Evolutionary conservation across 1,140 invertebrate species (phyloP).

Genomic region (Drosophila eugracilis): DNA sequence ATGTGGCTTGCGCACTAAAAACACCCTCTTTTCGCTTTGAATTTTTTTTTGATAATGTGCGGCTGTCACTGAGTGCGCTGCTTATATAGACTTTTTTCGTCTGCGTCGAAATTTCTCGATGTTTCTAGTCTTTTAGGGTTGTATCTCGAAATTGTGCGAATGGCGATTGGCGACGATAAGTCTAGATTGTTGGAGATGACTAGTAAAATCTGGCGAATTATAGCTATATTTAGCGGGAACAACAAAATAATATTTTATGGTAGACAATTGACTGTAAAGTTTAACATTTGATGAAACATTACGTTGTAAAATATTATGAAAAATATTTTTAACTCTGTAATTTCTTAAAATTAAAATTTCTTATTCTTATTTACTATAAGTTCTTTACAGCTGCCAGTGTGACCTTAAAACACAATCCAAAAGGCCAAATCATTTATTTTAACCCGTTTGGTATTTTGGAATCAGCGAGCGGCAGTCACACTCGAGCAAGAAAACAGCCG

Average conservation of each 20-base stretch:
- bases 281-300: too few species aligned
- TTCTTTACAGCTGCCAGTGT: neutral
- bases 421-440: rapidly evolving
- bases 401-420: neutral
- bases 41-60: constrained; percentile 52
- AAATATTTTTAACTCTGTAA: too few species aligned
- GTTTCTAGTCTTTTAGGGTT: constrained; percentile 60
- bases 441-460: neutral
- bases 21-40: constrained; percentile 20
- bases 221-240: neutral
- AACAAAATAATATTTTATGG: neutral
- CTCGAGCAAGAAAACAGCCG: constrained; percentile 43
- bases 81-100: constrained; percentile 61
- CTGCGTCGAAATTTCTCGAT: constrained; percentile 68
- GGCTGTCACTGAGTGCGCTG: neutral
- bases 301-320: too few species aligned
- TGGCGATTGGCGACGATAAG: neutral
- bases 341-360: neutral
- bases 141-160: constrained; percentile 39
- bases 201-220: neutral
- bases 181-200: neutral
- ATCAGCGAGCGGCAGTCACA: constrained; percentile 1
- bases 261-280: too few species aligned
- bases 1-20: constrained; percentile 14
- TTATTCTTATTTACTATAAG: too few species aligned